A percentile compares a stretch with the other conserved stretches of the same genome.
These are phyloP conservation scores for Huso huso DNA, from an alignment of 2,797 vertebrate species.

Conservation along the genomic window DNA sequence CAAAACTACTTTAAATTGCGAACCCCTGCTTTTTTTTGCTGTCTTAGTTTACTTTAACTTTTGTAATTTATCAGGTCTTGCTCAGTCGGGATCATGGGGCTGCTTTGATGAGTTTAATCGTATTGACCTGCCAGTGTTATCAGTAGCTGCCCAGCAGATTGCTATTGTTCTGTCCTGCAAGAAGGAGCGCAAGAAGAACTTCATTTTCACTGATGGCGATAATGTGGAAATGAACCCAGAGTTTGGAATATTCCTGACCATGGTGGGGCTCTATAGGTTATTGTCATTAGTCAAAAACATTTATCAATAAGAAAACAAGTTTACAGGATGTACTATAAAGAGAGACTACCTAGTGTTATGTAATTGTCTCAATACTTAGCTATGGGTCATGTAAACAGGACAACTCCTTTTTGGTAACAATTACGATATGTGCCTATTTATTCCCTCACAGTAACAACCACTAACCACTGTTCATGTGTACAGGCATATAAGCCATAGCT, in stretches of 20 bases:
- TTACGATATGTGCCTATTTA: too few relatives aligned
- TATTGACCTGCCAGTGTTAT: constrained; percentile 88
- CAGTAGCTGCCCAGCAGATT: constrained; percentile 94
- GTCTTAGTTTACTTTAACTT: constrained; percentile 3
- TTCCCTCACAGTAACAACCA: too few relatives aligned
- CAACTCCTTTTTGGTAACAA: too few relatives aligned
- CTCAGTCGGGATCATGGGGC: constrained; percentile 96
- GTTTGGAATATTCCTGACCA: constrained; percentile 94
- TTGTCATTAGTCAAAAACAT: not conserved
- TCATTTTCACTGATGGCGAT: constrained; percentile 91
- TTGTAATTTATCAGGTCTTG: constrained; percentile 70
- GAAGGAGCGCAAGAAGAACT: constrained; percentile 78
- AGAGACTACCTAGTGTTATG: too few relatives aligned
- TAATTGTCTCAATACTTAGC: too few relatives aligned
- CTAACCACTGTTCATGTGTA: too few relatives aligned
- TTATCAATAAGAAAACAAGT: too few relatives aligned
- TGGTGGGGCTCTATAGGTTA: constrained; percentile 62
- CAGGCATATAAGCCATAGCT: too few relatives aligned
- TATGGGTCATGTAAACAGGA: too few relatives aligned
- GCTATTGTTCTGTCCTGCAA: constrained; percentile 86
- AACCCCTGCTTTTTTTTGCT: not conserved
- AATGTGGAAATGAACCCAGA: constrained; percentile 88
- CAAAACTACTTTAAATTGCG: not conserved
- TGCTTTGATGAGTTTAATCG: constrained; percentile 98
- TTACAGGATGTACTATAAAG: too few relatives aligned